phyloP scores from a whole-genome alignment of 2,113 vertebrate genomes.

The Ellobius talpinus region DNA sequence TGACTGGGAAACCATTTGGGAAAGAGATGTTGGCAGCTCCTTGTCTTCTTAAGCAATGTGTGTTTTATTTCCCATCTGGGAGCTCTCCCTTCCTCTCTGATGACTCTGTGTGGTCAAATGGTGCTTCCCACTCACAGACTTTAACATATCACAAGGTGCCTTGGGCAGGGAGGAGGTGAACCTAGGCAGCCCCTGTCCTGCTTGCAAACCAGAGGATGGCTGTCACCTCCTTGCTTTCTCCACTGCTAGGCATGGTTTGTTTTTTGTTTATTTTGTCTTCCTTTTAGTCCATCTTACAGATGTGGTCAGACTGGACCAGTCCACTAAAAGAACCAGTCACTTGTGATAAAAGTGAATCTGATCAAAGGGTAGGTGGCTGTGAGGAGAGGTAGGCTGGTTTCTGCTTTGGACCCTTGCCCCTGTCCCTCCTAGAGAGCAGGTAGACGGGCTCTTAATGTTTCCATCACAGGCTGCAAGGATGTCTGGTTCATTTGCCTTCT shows the following conservation, averaged over 20 bases:
- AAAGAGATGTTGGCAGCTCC: background rate
- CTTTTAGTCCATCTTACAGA: background rate
- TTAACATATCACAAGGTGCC: fast-evolving
- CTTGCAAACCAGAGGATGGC: background rate
- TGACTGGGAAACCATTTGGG: background rate
- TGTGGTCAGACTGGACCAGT: background rate
- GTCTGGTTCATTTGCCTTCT: background rate
- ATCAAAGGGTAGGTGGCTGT: background rate
- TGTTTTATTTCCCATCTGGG: fast-evolving
- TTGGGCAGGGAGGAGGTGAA: background rate
- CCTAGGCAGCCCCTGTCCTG: background rate
- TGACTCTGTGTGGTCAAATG: background rate
- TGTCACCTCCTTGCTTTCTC: background rate
- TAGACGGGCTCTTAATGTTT: background rate
- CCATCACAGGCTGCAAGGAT: background rate
- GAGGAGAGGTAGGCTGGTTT: background rate
- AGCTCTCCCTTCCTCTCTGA: background rate
- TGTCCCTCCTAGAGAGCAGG: background rate
- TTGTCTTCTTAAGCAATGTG: background rate
- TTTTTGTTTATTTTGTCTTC: slow-evolving; percentile 34
- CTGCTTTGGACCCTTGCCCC: background rate
- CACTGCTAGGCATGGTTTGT: background rate
- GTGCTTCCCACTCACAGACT: background rate
- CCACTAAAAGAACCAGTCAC: background rate
- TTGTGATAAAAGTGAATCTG: background rate